Conservation (phyloP, 1,140 invertebrate genomes). For the Solenopsis fugax region DNA sequence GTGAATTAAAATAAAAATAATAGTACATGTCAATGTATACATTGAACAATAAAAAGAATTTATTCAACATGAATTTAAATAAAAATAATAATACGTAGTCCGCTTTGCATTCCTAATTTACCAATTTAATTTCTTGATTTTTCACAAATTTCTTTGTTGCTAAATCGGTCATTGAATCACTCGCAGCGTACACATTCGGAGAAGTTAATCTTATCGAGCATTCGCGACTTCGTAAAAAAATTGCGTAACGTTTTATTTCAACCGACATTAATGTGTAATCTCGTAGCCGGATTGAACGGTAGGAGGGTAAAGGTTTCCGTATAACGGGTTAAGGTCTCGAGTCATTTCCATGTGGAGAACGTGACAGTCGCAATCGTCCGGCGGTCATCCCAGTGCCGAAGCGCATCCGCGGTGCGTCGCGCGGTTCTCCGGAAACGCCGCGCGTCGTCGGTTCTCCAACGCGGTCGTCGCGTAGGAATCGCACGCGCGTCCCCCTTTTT, state of each 20-base stretch:
- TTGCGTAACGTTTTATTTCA: background rate
- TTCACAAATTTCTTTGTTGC: background rate
- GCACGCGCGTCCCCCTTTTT: constrained; percentile 60
- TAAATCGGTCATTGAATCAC: background rate
- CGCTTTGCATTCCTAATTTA: background rate
- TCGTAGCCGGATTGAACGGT: background rate
- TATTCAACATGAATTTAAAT: background rate
- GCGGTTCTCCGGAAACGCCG: constrained; percentile 23
- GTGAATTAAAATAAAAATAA: too few species aligned
- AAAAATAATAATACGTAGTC: background rate
- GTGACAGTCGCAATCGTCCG: background rate
- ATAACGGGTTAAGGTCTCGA: constrained; percentile 26
- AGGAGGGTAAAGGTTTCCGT: background rate
- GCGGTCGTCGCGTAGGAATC: constrained; percentile 68
- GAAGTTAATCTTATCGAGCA: constrained; percentile 4
- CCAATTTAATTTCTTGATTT: background rate
- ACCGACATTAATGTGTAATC: background rate
- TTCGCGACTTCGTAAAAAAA: background rate
- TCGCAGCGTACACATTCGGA: background rate
- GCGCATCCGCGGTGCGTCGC: constrained; percentile 36
- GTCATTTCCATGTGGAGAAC: background rate
- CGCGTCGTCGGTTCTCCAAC: background rate
- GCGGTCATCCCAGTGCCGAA: background rate
- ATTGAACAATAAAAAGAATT: background rate
- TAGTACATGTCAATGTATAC: too few species aligned